Evolutionary conservation across 2,797 vertebrate species (phyloP).

Genomic region (Siniperca obscura): DNA sequence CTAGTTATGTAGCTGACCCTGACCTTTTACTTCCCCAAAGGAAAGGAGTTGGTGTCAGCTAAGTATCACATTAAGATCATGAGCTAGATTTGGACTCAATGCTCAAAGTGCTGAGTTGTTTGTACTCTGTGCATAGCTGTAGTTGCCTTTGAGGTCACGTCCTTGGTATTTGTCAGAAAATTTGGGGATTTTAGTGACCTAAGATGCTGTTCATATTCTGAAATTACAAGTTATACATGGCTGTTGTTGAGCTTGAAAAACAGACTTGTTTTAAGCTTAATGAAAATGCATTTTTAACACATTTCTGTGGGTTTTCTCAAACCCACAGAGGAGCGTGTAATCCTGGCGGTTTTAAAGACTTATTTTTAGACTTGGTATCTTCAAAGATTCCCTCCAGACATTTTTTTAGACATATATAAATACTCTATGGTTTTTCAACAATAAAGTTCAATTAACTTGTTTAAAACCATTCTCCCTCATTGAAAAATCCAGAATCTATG

Average conservation of each 20-base stretch:
- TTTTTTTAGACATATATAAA: not conserved
- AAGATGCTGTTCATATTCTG: not conserved
- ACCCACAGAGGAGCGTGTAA: not conserved
- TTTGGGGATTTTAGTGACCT: constrained; percentile 16
- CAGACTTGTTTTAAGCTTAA: not conserved
- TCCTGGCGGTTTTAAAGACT: not conserved
- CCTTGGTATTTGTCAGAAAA: constrained; percentile 15
- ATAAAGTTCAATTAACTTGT: not conserved
- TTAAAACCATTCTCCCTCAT: not conserved
- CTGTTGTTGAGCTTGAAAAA: not conserved
- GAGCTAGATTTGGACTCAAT: constrained; percentile 55
- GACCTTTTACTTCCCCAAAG: constrained; percentile 45
- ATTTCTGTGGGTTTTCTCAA: not conserved
- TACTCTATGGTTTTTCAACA: not conserved
- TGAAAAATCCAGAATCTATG: not conserved
- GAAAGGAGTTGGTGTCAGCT: constrained; percentile 22
- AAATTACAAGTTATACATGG: not conserved
- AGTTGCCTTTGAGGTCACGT: constrained; percentile 19
- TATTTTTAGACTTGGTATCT: not conserved
- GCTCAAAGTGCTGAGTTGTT: constrained; percentile 52
- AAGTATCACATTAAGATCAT: constrained; percentile 51
- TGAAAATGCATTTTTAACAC: not conserved
- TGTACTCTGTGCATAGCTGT: constrained; percentile 9
- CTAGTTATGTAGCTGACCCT: constrained; percentile 31
- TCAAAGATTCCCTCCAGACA: not conserved